phyloP scores from a whole-genome alignment of 2,797 vertebrate genomes.

The Amniataba percoides region DNA sequence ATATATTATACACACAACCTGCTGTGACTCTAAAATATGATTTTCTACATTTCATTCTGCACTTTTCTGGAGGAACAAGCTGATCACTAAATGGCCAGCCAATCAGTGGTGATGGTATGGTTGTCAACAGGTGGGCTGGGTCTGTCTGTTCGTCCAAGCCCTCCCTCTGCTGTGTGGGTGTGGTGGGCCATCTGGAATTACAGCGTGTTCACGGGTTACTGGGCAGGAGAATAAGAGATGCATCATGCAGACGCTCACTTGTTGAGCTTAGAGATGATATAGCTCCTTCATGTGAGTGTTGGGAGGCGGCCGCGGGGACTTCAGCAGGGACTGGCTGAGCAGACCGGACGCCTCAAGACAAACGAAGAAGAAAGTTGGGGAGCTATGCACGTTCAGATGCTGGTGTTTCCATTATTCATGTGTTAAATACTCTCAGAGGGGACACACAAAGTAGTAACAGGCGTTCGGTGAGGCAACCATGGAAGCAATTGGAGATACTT shows the following conservation, averaged over 20 bases:
- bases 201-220: conserved; percentile 48
- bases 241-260: conserved; percentile 9
- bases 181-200: conserved; percentile 67
- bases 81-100: conserved; percentile 3
- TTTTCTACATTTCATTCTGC: background rate
- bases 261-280: conserved; percentile 14
- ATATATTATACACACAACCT: background rate
- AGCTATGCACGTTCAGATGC: background rate
- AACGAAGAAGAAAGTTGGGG: background rate
- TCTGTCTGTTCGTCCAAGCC: conserved; percentile 34
- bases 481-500: conserved; percentile 48
- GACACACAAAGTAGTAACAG: background rate
- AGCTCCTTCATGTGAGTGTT: background rate
- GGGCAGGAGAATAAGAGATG: conserved; percentile 21
- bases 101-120: conserved; percentile 33
- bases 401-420: conserved; percentile 22
- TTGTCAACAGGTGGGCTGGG: conserved; percentile 51
- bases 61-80: background rate
- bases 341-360: background rate
- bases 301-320: conserved; percentile 3
- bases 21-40: background rate
- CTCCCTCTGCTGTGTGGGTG: conserved; percentile 46
- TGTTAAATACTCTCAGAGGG: conserved; percentile 11
- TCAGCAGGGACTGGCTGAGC: background rate
- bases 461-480: conserved; percentile 30